Evolutionary conservation across 2,113 vertebrate species (phyloP).

Genomic region (Scomber japonicus): DNA sequence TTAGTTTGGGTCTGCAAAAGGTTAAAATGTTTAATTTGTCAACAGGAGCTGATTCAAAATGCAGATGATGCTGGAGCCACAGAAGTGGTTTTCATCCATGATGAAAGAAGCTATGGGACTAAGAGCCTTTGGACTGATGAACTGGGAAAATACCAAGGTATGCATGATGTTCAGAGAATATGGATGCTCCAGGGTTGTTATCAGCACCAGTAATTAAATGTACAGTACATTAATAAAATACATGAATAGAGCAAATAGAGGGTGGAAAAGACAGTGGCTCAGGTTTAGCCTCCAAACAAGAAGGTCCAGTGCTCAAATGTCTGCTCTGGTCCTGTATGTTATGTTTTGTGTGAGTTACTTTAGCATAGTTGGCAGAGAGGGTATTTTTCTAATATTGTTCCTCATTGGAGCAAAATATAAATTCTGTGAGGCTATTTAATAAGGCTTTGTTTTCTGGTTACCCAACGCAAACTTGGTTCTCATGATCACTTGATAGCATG

Average conservation of each 20-base stretch:
- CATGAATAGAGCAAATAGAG: not conserved
- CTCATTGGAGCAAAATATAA: too few species aligned
- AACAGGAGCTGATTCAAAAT: slow-evolving; percentile 91
- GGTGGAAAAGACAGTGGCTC: not conserved
- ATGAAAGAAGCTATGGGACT: slow-evolving; percentile 83
- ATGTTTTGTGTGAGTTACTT: not conserved
- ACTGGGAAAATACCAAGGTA: slow-evolving; percentile 86
- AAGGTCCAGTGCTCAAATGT: not conserved
- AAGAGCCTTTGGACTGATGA: slow-evolving; percentile 74
- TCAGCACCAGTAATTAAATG: too few species aligned
- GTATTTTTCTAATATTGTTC: too few species aligned
- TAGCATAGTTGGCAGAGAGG: too few species aligned
- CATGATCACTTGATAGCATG: not conserved
- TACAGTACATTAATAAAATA: too few species aligned
- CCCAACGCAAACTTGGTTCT: not conserved
- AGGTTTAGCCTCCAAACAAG: not conserved
- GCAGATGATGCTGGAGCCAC: slow-evolving; percentile 87
- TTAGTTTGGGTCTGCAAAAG: not conserved
- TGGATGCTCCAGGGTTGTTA: not conserved
- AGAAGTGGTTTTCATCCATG: slow-evolving; percentile 86
- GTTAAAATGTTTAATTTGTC: slow-evolving; percentile 4
- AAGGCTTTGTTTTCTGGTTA: too few species aligned
- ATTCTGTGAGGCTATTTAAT: too few species aligned
- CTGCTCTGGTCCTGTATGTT: too few species aligned
- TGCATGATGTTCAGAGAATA: not conserved